Evolutionary conservation across 2,113 vertebrate genomes (phyloP), one percentile per base, ranked within the genome.

Genomic region (Propithecus coquereli): DNA sequence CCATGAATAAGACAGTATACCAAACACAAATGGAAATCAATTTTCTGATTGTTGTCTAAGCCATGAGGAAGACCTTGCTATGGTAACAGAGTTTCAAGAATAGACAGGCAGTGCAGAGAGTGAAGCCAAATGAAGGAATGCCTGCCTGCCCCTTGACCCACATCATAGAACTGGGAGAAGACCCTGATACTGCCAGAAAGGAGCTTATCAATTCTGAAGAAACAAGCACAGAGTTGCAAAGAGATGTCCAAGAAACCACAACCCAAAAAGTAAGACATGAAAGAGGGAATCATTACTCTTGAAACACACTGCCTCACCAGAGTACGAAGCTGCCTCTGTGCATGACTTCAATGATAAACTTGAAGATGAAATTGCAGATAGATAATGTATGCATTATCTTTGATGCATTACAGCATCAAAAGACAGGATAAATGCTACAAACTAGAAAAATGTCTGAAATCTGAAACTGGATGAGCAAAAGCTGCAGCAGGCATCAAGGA

Each of bases 321-420:
- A 99, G 97, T 98, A 99, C 94, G 99, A 99, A 98, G 99, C 99
- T 40, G 99, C 99, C 76, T 99, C 99, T 6, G 99, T 99, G 89
- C 98, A 99, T 1, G 99, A 99, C 98, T 98, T 99, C 97, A 99
- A 99, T 3, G 99, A 99, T 97, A 99, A 99, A 98, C 98, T 99
- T 98, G 99, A 99, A 99, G 99, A 99, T 17, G 99, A 99, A 98
- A 99, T 99, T 84, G 99, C 99, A 98, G 99, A 99, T 97, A 99
- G 99, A 97, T 99, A 99, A 61, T 99, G 99, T 7, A 98, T 99
- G 86, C 98, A 43, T 43, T 43, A 43, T 43, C 40, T 43, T 43
- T 43, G 40, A 43, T 43, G 40, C 40, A 43, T 43, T 43, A 43
- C 40, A 43, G 40, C 40, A 98, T 96, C 98, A 99, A 98, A 99